Percentiles rank a stretch among this genome's conserved stretches.
Conservation (phyloP, 2,888 invertebrate species). For the Oligia latruncula region DNA sequence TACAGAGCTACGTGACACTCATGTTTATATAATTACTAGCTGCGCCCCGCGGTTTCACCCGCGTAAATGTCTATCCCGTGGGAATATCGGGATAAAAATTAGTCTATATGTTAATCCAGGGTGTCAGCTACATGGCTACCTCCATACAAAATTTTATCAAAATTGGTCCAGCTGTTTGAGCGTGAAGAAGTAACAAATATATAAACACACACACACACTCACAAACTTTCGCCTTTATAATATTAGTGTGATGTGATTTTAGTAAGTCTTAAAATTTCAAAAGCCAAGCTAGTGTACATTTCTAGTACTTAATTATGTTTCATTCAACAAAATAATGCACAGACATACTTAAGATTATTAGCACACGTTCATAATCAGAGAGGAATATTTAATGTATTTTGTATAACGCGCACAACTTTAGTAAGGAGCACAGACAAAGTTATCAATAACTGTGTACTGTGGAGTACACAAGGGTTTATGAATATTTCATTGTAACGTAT, state of each 20-base stretch:
- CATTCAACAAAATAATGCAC: conserved; percentile 20
- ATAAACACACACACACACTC: too few relatives aligned
- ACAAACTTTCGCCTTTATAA: too few relatives aligned
- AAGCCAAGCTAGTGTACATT: neutral
- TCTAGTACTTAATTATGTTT: neutral
- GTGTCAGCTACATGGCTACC: too few relatives aligned
- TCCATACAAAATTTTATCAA: too few relatives aligned
- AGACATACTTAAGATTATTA: neutral
- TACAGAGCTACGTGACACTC: neutral
- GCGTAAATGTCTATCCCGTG: too few relatives aligned
- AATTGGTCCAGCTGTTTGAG: too few relatives aligned
- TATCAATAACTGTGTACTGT: conserved; percentile 49
- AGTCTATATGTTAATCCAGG: too few relatives aligned
- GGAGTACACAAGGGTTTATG: conserved; percentile 6
- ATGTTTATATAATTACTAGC: too few relatives aligned
- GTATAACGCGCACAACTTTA: conserved; percentile 38
- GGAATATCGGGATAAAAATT: too few relatives aligned
- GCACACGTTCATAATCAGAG: conserved; percentile 20
- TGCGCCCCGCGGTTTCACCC: too few relatives aligned
- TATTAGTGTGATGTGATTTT: too few relatives aligned
- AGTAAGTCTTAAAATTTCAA: neutral
- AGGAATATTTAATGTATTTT: conserved; percentile 49
- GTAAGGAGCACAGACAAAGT: conserved; percentile 49
- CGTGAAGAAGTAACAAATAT: too few relatives aligned
- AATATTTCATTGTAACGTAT: neutral